phyloP scores from a whole-genome alignment of 2,113 vertebrate genomes.

The Recurvirostra avosetta region DNA sequence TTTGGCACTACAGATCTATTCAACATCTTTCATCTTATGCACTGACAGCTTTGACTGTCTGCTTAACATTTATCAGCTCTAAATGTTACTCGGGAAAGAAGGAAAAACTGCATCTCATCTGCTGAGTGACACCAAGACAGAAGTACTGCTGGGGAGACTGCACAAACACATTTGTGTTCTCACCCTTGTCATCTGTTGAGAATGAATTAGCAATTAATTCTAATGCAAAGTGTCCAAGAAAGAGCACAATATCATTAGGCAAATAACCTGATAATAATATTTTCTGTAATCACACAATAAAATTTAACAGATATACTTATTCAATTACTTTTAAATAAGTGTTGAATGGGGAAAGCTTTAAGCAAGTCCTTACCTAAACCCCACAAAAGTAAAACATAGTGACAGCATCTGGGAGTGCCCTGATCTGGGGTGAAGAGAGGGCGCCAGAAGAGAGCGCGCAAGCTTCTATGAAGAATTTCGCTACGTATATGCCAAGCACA shows the following conservation, averaged over 20 bases:
- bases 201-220: neutral
- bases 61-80: neutral
- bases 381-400: neutral
- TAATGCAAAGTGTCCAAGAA: neutral
- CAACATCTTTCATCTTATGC: neutral
- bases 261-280: neutral
- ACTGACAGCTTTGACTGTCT: constrained; percentile 7
- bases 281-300: neutral
- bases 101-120: neutral
- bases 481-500: neutral
- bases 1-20: neutral
- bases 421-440: neutral
- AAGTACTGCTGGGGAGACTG: neutral
- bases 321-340: neutral
- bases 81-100: neutral
- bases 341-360: neutral
- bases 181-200: neutral
- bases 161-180: neutral
- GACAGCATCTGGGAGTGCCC: neutral
- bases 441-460: neutral
- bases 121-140: neutral
- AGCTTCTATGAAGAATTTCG: neutral
- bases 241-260: neutral
- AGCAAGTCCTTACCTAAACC: neutral
- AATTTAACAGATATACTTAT: neutral